Percentiles rank a stretch among this genome's conserved stretches.
Evolutionary conservation across 2,888 invertebrate species (phyloP).

Genomic region (Trilocha varians): DNA sequence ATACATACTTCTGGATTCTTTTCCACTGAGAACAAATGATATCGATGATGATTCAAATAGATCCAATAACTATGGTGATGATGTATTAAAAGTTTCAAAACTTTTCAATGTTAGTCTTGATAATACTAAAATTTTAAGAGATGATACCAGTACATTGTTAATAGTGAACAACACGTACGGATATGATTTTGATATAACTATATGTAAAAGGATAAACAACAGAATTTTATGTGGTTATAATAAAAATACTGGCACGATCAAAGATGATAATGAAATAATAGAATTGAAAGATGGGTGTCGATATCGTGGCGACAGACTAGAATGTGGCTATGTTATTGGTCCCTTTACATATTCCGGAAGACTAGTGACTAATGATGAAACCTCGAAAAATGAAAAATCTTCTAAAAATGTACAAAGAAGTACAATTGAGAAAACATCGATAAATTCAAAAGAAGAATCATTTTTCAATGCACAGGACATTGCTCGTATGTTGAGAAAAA

Average conservation of each 20-base stretch:
- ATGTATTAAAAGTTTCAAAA: too few species aligned
- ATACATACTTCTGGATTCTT: neutral
- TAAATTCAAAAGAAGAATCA: too few species aligned
- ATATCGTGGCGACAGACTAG: slow-evolving; percentile 40
- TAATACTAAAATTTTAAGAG: neutral
- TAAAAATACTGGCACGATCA: slow-evolving; percentile 31
- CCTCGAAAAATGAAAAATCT: neutral
- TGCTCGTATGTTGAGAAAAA: too few species aligned
- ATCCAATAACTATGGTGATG: too few species aligned
- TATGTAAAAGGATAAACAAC: slow-evolving; percentile 34
- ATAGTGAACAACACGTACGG: slow-evolving; percentile 15
- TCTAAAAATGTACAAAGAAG: neutral
- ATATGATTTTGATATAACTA: slow-evolving; percentile 37
- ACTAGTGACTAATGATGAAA: slow-evolving; percentile 11
- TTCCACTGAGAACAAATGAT: neutral
- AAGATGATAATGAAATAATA: slow-evolving; percentile 16
- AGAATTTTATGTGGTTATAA: slow-evolving; percentile 53
- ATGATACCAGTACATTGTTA: neutral
- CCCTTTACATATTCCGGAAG: slow-evolving; percentile 17
- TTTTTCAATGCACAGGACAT: too few species aligned
- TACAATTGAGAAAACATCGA: neutral
- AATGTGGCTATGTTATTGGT: slow-evolving; percentile 43
- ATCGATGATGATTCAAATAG: neutral
- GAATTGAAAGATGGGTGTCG: slow-evolving; percentile 39
- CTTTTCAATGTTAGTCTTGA: too few species aligned